Evolutionary conservation across 1,140 invertebrate genomes (phyloP).

Genomic region (Ceratosolen fusciceps): DNA sequence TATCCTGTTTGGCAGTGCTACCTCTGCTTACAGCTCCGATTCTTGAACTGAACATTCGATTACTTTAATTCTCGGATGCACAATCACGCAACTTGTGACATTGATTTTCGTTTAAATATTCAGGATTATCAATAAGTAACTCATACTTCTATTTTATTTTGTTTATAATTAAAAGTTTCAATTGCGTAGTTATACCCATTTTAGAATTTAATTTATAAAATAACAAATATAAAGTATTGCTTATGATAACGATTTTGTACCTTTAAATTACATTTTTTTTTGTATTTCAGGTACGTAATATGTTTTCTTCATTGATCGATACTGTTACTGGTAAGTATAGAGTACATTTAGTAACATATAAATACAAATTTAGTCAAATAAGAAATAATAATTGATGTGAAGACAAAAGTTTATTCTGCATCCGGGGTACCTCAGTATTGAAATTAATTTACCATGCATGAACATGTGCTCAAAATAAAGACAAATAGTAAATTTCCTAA

Average conservation of each 20-base stretch:
- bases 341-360: neutral
- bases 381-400: too few relatives aligned
- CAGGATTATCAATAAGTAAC: neutral
- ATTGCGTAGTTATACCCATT: neutral
- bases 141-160: neutral
- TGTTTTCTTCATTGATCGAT: neutral
- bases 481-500: too few relatives aligned
- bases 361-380: too few relatives aligned
- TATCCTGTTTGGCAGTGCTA: slow-evolving; percentile 3
- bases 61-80: slow-evolving; percentile 57
- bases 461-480: too few relatives aligned
- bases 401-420: too few relatives aligned
- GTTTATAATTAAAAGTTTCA: neutral
- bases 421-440: too few relatives aligned
- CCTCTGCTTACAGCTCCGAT: neutral
- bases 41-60: slow-evolving; percentile 22
- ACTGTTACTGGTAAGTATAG: neutral
- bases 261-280: neutral
- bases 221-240: too few relatives aligned
- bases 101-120: neutral
- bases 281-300: neutral
- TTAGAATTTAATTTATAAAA: neutral
- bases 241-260: too few relatives aligned
- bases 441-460: too few relatives aligned
- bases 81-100: slow-evolving; percentile 58